Conservation (phyloP, 2,888 invertebrate species). For the Busseola fusca region DNA sequence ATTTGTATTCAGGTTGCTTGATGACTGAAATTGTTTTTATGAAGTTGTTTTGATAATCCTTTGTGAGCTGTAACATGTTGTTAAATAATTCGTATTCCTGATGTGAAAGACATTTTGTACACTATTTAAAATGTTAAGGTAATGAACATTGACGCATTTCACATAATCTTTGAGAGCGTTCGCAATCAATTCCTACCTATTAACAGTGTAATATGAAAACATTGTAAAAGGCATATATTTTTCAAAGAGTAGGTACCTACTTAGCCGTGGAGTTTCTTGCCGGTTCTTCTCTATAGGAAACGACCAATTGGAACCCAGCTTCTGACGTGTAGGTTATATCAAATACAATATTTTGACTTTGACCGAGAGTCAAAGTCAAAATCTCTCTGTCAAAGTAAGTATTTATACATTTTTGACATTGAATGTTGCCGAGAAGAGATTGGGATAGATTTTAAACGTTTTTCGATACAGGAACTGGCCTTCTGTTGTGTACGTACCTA, state of each 20-base stretch:
- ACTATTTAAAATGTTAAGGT: neutral
- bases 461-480: neutral
- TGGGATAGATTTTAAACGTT: neutral
- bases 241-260: neutral
- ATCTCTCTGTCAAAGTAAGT: neutral
- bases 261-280: neutral
- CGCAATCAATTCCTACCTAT: neutral
- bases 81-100: neutral
- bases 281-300: neutral
- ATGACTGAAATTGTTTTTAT: conserved; percentile 57
- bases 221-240: neutral
- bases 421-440: neutral
- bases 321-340: neutral
- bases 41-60: conserved; percentile 8
- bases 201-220: neutral
- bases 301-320: neutral
- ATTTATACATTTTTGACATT: neutral
- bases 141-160: neutral
- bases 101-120: conserved; percentile 2
- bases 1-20: conserved; percentile 38
- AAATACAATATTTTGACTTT: neutral
- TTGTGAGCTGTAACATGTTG: neutral
- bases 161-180: neutral
- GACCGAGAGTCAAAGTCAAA: too few species aligned
- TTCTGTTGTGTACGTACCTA: neutral